Evolutionary conservation across 2,888 invertebrate genomes (phyloP), one percentile per base, ranked within the genome.

Genomic region (Creontiades dilutus): DNA sequence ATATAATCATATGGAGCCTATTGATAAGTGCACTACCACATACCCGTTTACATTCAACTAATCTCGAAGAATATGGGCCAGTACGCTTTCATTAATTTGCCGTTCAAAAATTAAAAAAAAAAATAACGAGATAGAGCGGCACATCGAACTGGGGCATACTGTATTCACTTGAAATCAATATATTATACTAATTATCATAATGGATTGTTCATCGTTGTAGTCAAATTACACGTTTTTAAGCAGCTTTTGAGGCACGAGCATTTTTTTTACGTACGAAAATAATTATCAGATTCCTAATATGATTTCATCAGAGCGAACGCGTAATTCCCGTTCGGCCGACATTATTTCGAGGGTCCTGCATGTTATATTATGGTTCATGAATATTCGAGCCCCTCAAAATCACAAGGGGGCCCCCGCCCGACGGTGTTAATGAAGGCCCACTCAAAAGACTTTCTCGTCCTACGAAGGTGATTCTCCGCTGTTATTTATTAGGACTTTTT

Each of bases 371-470:
- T 7, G 37, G 23, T 68, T 68, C 68, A 68, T 68, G 68, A 68
- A 68, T 68, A 68, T 68, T 68, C 68, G 23, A 68, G 68, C 23
- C 68, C 7, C 12, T 27, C 68, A 68, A 19, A 68, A 68, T 68
- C 68, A 68, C 68, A 68, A 68, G 68, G 68, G 16, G n/a, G 57
- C 14, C 23, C 68, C 68, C 68, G 68, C 68, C 68, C 68, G 68
- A 68, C 68, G 23, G 23, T 23, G 68, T 19, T 68, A 68, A 68
- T 68, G 68, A 68, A 68, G 23, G n/a, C 68, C 68, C 68, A 19
- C 61, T 61, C 19, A 12, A n/a, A n/a, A n/a, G 68, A 27, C 12
- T 27, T 68, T 23, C 27, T 13, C 19, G 23, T 12, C 68, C 16
- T 52, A 2, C 19, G 12, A 13, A 68, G 68, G 68, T 68, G 68